A percentile compares a stretch with the other conserved stretches of the same genome.
phyloP scores from a whole-genome alignment of 2,797 vertebrate genomes.

The Siniperca obscura region DNA sequence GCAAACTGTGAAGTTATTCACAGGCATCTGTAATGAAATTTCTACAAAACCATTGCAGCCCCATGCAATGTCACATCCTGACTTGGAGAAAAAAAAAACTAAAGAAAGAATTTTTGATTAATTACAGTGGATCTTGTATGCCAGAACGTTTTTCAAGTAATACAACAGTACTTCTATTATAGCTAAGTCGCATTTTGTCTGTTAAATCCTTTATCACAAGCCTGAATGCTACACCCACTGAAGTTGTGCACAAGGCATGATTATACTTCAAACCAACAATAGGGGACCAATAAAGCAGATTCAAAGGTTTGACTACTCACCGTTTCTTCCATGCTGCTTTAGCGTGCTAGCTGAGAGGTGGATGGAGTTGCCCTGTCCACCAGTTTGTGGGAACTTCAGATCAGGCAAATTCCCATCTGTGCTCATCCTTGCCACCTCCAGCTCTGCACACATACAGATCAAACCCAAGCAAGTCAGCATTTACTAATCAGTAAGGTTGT shows the following conservation, averaged over 20 bases:
- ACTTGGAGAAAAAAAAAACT: not conserved
- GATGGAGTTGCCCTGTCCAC: slow-evolving; percentile 92
- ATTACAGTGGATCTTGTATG: slow-evolving; percentile 18
- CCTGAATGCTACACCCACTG: not conserved
- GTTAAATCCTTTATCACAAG: slow-evolving; percentile 11
- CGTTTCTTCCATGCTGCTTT: slow-evolving; percentile 97
- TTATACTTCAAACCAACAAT: slow-evolving; percentile 20
- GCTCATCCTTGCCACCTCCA: slow-evolving; percentile 97
- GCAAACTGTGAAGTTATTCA: slow-evolving; percentile 55
- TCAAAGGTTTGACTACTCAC: slow-evolving; percentile 78
- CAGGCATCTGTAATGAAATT: slow-evolving; percentile 46
- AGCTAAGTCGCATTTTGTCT: not conserved
- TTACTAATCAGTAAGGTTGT: slow-evolving; percentile 1
- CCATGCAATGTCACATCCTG: slow-evolving; percentile 1
- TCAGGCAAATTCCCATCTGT: slow-evolving; percentile 97
- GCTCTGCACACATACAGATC: slow-evolving; percentile 82
- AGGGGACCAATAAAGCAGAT: not conserved
- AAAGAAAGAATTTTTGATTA: slow-evolving; percentile 33
- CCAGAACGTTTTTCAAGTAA: not conserved
- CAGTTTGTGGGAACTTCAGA: slow-evolving; percentile 94
- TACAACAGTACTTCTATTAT: slow-evolving; percentile 1
- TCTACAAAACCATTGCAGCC: slow-evolving; percentile 13
- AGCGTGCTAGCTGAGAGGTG: slow-evolving; percentile 96
- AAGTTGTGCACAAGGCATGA: not conserved
- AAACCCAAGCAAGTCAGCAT: slow-evolving; percentile 12